Percentiles rank a stretch among this genome's conserved stretches.
Conservation (phyloP, 2,888 invertebrate species). For the Thecocarcelia acutangulata region DNA sequence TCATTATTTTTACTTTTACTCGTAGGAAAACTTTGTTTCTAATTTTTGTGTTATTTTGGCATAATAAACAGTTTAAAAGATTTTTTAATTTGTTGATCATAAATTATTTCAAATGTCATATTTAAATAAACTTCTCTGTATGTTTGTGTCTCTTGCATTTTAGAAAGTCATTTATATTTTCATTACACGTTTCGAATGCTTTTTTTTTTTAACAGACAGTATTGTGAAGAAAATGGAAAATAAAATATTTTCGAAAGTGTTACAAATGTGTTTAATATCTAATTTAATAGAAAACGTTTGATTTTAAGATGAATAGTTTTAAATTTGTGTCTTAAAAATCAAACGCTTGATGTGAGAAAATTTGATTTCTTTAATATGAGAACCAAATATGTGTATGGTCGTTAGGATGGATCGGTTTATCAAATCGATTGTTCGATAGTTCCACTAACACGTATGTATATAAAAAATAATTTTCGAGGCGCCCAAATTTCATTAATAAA, state of each 20-base stretch:
- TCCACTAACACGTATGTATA: no score
- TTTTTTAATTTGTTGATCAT: conserved; percentile 41
- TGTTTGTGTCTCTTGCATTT: conserved; percentile 24
- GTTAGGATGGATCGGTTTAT: no score
- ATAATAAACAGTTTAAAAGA: conserved; percentile 40
- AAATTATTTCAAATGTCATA: conserved; percentile 62
- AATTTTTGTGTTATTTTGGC: conserved; percentile 11
- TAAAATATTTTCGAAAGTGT: not conserved
- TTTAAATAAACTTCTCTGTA: conserved; percentile 20
- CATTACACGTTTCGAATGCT: not conserved
- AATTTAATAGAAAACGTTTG: no score
- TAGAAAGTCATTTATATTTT: not conserved
- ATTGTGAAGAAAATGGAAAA: conserved; percentile 5
- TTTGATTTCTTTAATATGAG: no score
- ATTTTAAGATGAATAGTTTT: no score
- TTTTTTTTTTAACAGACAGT: conserved; percentile 7
- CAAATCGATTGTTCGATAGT: no score
- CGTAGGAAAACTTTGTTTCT: not conserved
- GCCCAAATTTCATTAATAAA: no score
- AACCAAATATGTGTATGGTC: no score
- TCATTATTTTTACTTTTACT: not conserved
- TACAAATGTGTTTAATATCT: conserved; percentile 10
- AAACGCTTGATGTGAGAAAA: no score
- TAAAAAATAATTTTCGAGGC: no score
- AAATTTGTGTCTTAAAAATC: no score